Percentiles rank a stretch among this genome's conserved stretches.
Evolutionary conservation across 2,888 invertebrate species (phyloP).

Genomic region (Coelogynopora nodosa): DNA sequence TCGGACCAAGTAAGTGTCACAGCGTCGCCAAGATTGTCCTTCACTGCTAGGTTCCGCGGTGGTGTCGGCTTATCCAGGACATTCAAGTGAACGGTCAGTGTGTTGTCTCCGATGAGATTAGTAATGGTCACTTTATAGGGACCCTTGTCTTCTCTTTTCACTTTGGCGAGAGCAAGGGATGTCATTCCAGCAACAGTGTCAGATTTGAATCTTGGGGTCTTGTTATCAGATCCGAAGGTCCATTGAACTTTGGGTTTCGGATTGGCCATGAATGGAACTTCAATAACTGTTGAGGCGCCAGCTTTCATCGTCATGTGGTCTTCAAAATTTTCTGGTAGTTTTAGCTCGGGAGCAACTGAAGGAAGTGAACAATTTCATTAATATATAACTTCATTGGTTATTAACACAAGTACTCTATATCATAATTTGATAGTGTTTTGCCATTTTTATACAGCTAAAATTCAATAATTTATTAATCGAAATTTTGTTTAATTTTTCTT

Average conservation of each 20-base stretch:
- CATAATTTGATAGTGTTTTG: no score
- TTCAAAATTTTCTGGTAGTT: slow-evolving; percentile 37
- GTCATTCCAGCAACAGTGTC: slow-evolving; percentile 52
- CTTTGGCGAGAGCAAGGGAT: slow-evolving; percentile 49
- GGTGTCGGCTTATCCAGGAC: slow-evolving; percentile 56
- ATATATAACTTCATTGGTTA: no score
- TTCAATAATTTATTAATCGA: no score
- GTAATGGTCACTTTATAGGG: slow-evolving; percentile 38
- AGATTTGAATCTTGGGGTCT: slow-evolving; percentile 19
- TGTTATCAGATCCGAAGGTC: slow-evolving; percentile 41
- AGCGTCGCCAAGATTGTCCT: slow-evolving; percentile 48
- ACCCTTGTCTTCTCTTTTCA: slow-evolving; percentile 49
- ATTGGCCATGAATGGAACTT: slow-evolving; percentile 50
- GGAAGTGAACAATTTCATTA: background rate
- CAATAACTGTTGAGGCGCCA: slow-evolving; percentile 49
- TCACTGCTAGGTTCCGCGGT: slow-evolving; percentile 55
- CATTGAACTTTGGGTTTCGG: slow-evolving; percentile 51
- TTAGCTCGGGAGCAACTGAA: slow-evolving; percentile 40
- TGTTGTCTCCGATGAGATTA: slow-evolving; percentile 35
- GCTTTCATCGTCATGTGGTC: slow-evolving; percentile 48
- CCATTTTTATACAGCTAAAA: no score
- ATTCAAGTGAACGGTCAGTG: slow-evolving; percentile 40
- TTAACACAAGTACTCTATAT: no score
- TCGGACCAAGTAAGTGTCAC: slow-evolving; percentile 35
- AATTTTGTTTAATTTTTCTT: no score